Conservation (phyloP, 2,113 vertebrate species). For the Sylvilagus bachmani region DNA sequence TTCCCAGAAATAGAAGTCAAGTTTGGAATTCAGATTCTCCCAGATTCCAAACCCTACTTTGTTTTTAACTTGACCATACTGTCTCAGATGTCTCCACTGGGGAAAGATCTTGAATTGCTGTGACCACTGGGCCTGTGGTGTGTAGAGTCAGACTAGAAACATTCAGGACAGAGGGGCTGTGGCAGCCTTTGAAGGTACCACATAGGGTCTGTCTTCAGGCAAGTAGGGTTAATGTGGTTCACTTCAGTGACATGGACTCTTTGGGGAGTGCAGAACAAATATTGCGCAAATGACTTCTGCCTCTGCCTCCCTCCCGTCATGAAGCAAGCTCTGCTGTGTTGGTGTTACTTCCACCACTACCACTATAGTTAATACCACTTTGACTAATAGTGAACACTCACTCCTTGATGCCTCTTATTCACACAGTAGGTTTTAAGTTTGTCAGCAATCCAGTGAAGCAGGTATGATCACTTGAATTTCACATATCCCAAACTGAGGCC, state of each 20-base stretch:
- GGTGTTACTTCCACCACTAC: not conserved
- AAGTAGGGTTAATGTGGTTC: not conserved
- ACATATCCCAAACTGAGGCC: not conserved
- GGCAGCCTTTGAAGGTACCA: not conserved
- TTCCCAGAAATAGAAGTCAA: not conserved
- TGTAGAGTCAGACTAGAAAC: not conserved
- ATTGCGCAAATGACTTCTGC: not conserved
- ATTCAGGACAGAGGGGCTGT: not conserved
- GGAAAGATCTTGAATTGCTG: not conserved
- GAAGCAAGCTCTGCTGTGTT: not conserved
- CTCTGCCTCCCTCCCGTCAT: too few species aligned
- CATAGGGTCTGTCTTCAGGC: not conserved
- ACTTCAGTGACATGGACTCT: too few species aligned
- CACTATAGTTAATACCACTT: not conserved
- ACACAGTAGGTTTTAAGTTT: not conserved
- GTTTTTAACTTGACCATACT: not conserved
- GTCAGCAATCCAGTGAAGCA: not conserved
- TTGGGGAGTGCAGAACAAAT: not conserved
- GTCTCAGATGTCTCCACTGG: not conserved
- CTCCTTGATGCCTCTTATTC: not conserved
- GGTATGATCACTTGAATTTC: not conserved
- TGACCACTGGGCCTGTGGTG: not conserved
- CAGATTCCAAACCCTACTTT: not conserved
- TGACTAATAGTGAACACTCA: too few species aligned
- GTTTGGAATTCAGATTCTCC: not conserved